A percentile compares a stretch with the other conserved stretches of the same genome.
These are phyloP conservation scores for Mus pahari DNA, from an alignment of 2,113 vertebrate genomes.

Conservation along the genomic window DNA sequence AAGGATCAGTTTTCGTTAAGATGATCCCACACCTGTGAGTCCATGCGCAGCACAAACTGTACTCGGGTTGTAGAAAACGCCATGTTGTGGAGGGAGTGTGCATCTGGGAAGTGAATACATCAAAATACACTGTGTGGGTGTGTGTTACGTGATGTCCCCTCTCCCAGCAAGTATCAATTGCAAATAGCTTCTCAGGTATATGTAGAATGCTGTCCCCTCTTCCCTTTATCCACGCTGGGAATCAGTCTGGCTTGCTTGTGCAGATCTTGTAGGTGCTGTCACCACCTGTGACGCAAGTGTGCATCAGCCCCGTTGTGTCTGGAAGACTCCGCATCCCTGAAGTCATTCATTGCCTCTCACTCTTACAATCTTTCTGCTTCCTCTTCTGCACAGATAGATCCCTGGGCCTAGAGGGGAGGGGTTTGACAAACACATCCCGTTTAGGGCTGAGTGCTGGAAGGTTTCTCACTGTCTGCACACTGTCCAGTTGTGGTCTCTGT, in stretches of 20 bases:
- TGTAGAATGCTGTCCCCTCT: not conserved
- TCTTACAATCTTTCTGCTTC: not conserved
- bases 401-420: not conserved
- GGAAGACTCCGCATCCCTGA: not conserved
- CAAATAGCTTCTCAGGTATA: not conserved
- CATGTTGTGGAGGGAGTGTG: not conserved
- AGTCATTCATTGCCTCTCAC: not conserved
- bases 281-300: not conserved
- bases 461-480: not conserved
- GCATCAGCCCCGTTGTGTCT: too few species aligned
- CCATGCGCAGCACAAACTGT: not conserved
- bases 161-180: not conserved
- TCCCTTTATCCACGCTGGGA: not conserved
- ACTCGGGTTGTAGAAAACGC: not conserved
- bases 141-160: not conserved
- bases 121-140: not conserved
- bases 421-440: not conserved
- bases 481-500: not conserved
- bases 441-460: not conserved
- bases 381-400: not conserved
- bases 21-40: not conserved
- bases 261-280: not conserved
- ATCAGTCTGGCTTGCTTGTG: not conserved
- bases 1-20: not conserved
- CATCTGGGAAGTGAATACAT: not conserved